Percentiles rank a stretch among this genome's conserved stretches.
These are phyloP conservation scores for Drosophila kuntzei DNA, from an alignment of 2,888 invertebrate species.

Conservation along the genomic window DNA sequence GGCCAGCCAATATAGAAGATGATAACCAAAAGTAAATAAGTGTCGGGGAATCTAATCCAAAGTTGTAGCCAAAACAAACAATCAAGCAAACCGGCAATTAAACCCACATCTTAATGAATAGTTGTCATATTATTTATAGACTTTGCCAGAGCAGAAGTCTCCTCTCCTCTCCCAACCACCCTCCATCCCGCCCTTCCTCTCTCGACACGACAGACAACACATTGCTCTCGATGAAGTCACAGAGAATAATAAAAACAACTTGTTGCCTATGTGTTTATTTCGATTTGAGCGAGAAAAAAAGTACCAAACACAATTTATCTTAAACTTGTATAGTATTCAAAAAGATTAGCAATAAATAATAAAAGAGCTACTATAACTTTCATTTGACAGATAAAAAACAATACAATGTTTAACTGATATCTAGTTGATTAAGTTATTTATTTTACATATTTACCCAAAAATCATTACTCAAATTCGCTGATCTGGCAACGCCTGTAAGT, in stretches of 20 bases:
- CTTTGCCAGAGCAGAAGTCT: neutral
- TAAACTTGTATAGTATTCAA: neutral
- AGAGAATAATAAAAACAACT: neutral
- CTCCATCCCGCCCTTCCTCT: neutral
- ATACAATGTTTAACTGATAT: too few relatives aligned
- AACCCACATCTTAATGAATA: slow-evolving; percentile 30
- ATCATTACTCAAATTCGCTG: neutral
- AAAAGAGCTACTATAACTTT: neutral
- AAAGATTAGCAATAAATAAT: neutral
- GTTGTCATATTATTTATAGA: slow-evolving; percentile 38
- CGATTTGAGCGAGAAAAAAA: neutral
- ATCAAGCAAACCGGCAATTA: slow-evolving; percentile 32
- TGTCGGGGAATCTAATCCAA: slow-evolving; percentile 15
- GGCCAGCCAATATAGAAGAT: neutral
- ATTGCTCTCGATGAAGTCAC: slow-evolving; percentile 22
- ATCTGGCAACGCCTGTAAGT: neutral
- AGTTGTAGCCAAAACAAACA: slow-evolving; percentile 17
- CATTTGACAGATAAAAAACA: too few relatives aligned
- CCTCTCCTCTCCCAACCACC: neutral
- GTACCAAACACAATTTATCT: neutral
- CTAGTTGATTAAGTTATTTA: neutral
- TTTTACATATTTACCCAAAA: too few relatives aligned
- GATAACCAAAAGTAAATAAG: slow-evolving; percentile 7
- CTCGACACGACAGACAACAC: neutral
- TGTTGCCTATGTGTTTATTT: neutral